Evolutionary conservation across 2,113 vertebrate genomes (phyloP).

Genomic region (Rhineura floridana): DNA sequence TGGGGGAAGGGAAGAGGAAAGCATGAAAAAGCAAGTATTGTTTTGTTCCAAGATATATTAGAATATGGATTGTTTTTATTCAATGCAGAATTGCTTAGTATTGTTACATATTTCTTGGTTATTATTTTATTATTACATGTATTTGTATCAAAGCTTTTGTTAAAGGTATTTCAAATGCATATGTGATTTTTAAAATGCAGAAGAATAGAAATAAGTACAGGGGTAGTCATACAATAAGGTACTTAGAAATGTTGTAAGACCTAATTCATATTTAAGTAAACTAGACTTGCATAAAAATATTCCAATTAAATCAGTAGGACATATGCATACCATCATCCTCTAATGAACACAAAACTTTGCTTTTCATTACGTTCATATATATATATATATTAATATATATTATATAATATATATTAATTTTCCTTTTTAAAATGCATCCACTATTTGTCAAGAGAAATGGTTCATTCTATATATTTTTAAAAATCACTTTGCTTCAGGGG

Average conservation of each 20-base stretch:
- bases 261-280: not conserved
- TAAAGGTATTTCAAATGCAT: no score
- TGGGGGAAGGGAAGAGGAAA: not conserved
- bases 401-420: no score
- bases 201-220: not conserved
- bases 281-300: not conserved
- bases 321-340: not conserved
- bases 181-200: accelerated
- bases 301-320: not conserved
- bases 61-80: not conserved
- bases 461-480: no score
- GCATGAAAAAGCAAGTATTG: accelerated
- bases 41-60: accelerated
- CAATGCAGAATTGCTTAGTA: not conserved
- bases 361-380: no score
- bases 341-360: not conserved
- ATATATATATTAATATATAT: no score
- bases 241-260: not conserved
- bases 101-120: accelerated
- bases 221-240: not conserved
- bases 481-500: no score
- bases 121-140: accelerated
- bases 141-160: accelerated
- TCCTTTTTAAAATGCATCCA: not conserved
- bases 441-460: not conserved